Base-by-base conservation (phyloP, 2,797 vertebrate genomes). In the Microctenopoma steveboyesi region DNA sequence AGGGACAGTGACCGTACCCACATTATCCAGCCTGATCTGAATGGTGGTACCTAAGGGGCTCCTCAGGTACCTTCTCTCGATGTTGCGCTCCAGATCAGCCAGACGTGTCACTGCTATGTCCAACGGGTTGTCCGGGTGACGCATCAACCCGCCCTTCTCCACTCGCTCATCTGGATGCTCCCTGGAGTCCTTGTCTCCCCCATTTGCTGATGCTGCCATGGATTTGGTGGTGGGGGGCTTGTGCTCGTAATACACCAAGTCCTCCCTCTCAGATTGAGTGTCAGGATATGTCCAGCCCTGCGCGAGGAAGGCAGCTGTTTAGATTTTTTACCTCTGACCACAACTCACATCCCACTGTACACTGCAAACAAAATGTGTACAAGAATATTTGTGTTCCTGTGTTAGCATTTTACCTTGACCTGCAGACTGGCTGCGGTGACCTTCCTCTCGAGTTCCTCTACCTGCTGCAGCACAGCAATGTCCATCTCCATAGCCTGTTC, bases 1-100 rank as follows among this genome's bases (percentile, higher is more conserved):
- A 94, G 98, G 98, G 95, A 98, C 97, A 96, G 97, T 99, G 97
- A 99, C 97, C 95, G 98, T 99, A 96, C 98, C 98, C 96, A 99
- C 98, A 98, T 99, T 99, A 98, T 99, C 98, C 97, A 99, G 96
- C 96, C 97, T 99, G 97, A 99, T 99, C 97, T 99, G 98, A 97
- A 99, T 98, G 96, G 97, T 99, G 96, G 96, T 98, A 96, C 97
- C 98, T 98, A 99, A 98, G 94, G 98, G 98, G 95, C 97, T 99
- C 97, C 98, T 97, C 98, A 99, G 97, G 96, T 99, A 99, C 98
- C 98, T 99, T 99, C 98, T 95, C 95, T 99, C 98, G 91, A 99
- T 97, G 97, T 99, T 98, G 95, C 96, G 96, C 95, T 99, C 98
- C 98, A 99, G 96, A 95, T 98, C 97, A 86, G 96, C 96, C 88